Base-by-base conservation (phyloP, 2,888 invertebrate genomes). In the Syrista parreyssii region DNA sequence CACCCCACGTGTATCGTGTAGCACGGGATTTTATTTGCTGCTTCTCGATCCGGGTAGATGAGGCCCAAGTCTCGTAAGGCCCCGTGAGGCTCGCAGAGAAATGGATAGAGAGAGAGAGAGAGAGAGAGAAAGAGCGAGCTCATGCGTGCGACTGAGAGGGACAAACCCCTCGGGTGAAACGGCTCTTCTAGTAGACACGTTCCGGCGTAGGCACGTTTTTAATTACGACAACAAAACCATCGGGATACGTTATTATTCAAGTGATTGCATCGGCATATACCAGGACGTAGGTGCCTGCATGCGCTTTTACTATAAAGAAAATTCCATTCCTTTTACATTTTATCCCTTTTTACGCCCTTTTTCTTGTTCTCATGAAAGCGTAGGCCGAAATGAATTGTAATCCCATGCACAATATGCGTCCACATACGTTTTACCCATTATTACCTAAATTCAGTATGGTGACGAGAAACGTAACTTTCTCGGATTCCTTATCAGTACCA, bases 241-340 rank as follows among this genome's bases (percentile, higher is more conserved):
- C 32, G 74, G 74, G 74, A 74, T 77, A 74, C 74, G 35, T 77
- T 68, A 77, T 77, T 77, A 74, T 77, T 74, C 68, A 15, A 35
- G 40, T 74, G 74, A 74, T 77, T 74, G 74, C 74, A 74, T 34
- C 36, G 68, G 23, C 71, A 6, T 12, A 35, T 36, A 23, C 15
- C 35, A 9, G 12, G 15, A 68, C 2, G 71, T 71, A 33, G 32
- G 31, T 32, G 71, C 9, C 23, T 55, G 23, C 23, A 23, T 55
- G 55, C 9, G 9, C 9, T 55, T 55, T 33, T 33, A 77, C 77
- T 68, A 68, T 68, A 68, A n/a, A 35, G 77, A 73, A 77, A 35
- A 77, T n/a, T 73, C 74, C 32, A n/a, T 34, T 35, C 15, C 34
- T 74, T 35, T 31, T 73, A 31, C 32, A 11, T 34, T 31, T 15